Evolutionary conservation across 64 coral and sea anemone genomes (phyloP).

Genomic region (Acropora tenuis): DNA sequence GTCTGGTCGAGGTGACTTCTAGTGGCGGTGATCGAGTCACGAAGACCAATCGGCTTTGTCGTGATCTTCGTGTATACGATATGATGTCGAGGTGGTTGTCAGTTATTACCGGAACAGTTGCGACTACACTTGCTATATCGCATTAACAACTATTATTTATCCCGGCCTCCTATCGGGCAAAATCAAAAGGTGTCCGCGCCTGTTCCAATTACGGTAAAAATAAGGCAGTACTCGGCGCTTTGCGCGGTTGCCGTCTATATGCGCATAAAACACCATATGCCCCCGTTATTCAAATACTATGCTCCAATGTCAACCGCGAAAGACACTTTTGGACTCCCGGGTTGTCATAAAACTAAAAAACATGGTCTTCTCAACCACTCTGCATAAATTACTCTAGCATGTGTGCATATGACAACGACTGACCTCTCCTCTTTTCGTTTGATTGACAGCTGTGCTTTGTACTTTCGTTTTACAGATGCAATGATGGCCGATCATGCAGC

Average conservation of each 20-base stretch:
- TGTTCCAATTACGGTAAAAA: constrained; percentile 29
- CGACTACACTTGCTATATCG: constrained; percentile 32
- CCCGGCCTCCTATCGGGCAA: constrained; percentile 13
- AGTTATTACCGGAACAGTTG: constrained; percentile 8
- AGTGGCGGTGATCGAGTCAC: not conserved
- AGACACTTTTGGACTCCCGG: not conserved
- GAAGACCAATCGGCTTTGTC: not conserved
- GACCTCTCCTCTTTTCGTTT: not conserved
- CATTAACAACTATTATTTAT: constrained; percentile 52
- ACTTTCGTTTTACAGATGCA: not conserved
- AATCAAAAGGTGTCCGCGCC: constrained; percentile 21
- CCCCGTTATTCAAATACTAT: constrained; percentile 35
- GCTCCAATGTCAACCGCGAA: not conserved
- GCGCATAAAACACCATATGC: not conserved
- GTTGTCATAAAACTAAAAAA: constrained; percentile 2
- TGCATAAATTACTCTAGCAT: constrained; percentile 25
- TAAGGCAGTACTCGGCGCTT: constrained; percentile 1
- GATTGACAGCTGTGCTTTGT: constrained; percentile 5
- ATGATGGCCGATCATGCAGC: not conserved
- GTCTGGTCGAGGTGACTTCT: not conserved
- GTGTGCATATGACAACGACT: not conserved
- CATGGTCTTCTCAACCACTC: not conserved
- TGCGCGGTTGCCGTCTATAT: constrained; percentile 1
- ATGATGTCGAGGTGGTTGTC: not conserved
- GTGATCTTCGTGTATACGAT: not conserved